Base-by-base conservation (phyloP, 2,113 vertebrate species). In the Dipodomys spectabilis region DNA sequence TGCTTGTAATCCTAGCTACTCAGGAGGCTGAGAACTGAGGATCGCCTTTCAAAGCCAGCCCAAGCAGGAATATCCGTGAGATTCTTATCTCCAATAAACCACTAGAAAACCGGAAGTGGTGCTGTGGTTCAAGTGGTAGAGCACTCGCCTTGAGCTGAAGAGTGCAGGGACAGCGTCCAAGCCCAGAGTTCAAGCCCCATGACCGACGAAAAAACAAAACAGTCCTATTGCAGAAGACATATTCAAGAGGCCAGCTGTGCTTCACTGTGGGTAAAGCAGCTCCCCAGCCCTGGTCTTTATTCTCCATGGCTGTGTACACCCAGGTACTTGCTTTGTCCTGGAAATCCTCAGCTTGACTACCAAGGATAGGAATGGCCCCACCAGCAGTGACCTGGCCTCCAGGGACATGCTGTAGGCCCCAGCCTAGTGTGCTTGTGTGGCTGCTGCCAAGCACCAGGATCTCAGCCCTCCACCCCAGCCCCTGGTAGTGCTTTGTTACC, bases 301-400 rank as follows among this genome's bases (percentile, higher is more conserved):
- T 62, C 7, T 79, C 65, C 20, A 1, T 13, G 12, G 49, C 45
- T 11, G 23, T 45, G 13, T 39, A 39, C 1, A 19, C 32, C 23
- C 4, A 2, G 10, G 12, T 16, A 2, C 0, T 1, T 18, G 69
- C 3, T 82, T 7, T 81, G 53, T 53, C 65, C 49, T 93, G 65
- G 15, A 60, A 75, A 89, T 62, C 25, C 28, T 49, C 11, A 7
- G 20, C 25, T 22, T n/a, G 44, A 27, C 32, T 35, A 30, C 62
- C 4, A 2, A 30, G 64, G 65, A 25, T 11, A 32, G 12, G 39
- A 1, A 6, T 1, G 0, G 6, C 7, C 12, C 32, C 27, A 18
- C 27, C 1, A 2, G 7, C 20, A 32, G 53, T n/a, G 32, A 18
- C 2, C 0, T 12, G 69, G 20, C 64, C 39, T 81, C 62, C 72